Percentiles rank a stretch among this genome's conserved stretches.
These are phyloP conservation scores for Trichonephila clavipes DNA, from an alignment of 1,140 invertebrate genomes.

Conservation along the genomic window DNA sequence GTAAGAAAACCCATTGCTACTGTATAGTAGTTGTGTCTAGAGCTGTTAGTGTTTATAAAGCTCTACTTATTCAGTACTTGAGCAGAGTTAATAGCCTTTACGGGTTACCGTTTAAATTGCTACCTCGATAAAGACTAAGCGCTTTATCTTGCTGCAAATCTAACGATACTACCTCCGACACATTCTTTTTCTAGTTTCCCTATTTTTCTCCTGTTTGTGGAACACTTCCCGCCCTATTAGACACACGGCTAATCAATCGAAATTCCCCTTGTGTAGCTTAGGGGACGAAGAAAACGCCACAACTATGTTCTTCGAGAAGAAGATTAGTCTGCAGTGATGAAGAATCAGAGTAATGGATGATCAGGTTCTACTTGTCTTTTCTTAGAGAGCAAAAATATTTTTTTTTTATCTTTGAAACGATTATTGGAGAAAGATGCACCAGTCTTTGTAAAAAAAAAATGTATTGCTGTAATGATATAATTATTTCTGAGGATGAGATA, in stretches of 20 bases:
- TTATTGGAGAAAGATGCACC: slow-evolving; percentile 2
- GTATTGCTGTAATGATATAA: not conserved
- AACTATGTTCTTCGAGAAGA: slow-evolving; percentile 42
- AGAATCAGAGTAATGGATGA: slow-evolving; percentile 64
- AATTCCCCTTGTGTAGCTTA: slow-evolving; percentile 67
- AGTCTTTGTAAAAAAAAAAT: not conserved
- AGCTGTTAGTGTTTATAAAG: not conserved
- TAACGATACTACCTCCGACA: slow-evolving; percentile 46
- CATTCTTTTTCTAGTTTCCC: slow-evolving; percentile 48
- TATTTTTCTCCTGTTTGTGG: slow-evolving; percentile 57
- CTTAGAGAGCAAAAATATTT: not conserved
- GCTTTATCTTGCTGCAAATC: slow-evolving; percentile 26
- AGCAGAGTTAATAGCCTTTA: slow-evolving; percentile 24
- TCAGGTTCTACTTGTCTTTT: slow-evolving; percentile 62
- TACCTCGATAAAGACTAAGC: slow-evolving; percentile 16
- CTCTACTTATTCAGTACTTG: not conserved
- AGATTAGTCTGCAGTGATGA: slow-evolving; percentile 69
- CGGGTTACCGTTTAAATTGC: slow-evolving; percentile 37
- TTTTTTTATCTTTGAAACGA: not conserved
- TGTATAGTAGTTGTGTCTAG: not conserved
- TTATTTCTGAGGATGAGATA: not conserved
- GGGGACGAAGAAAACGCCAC: slow-evolving; percentile 37
- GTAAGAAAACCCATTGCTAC: not conserved
- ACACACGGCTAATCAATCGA: slow-evolving; percentile 59
- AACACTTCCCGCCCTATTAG: slow-evolving; percentile 66